Base-by-base conservation (phyloP, 2,113 vertebrate genomes). In the Butorides virescens region DNA sequence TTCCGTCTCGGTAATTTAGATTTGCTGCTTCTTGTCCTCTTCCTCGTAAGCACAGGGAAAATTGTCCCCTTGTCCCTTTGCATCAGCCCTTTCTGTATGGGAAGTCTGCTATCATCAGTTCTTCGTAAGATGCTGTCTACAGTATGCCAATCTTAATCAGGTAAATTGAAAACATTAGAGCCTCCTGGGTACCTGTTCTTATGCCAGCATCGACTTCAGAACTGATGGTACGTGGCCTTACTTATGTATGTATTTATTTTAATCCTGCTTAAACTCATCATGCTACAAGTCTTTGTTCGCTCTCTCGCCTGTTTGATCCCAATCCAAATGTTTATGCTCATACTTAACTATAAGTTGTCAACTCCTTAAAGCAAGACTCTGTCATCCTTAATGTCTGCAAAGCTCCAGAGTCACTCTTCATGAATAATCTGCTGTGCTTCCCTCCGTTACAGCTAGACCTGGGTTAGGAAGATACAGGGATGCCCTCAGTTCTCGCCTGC, bases 211-310 rank as follows among this genome's bases (percentile, higher is more conserved):
- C 37, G 26, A 47, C 81, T 86, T 72, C 73, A 96, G 83, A 91
- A 87, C 65, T 32, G 75, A 9, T 88, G 47, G 34, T 67, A 34
- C 18, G 3, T 78, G 93, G 77, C 83, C 68, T 72, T 91, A 87
- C 93, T 93, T 95, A 81, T 94, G 92, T 70, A 91, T 72, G 47
- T 75, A 89, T 96, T 95, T 95, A 78, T 89, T 96, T 92, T 95
- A 96, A 96, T 94, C 91, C 88, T 55, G 65, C 66, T 94, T 93
- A 87, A 93, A 95, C 76, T 91, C 95, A 75, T 91, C 47, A 12
- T 13, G 49, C 93, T 86, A 29, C 92, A 37, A 39, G 59, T 78
- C 80, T 92, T 95, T 94, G 86, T 91, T 95, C 88, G 11, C 65
- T 76, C 65, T 68, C 68, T 25, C 42, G 49, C 74, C 83, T 86